Evolutionary conservation across 1,140 invertebrate genomes (phyloP).

Genomic region (Tetraneura akinire): DNA sequence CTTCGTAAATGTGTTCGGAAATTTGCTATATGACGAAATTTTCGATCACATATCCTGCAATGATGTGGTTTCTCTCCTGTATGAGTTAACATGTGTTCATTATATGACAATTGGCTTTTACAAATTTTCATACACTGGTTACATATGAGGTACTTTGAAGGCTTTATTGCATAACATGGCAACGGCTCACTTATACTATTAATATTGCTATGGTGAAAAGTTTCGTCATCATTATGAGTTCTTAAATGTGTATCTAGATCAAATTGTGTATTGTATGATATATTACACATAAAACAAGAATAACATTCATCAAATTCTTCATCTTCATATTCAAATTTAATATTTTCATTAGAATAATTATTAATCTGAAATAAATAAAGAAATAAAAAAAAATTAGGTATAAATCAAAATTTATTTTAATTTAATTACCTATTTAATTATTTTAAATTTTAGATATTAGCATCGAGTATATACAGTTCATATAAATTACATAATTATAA

Average conservation of each 20-base stretch:
- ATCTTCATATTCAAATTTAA: slow-evolving; percentile 16
- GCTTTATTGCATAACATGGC: slow-evolving; percentile 17
- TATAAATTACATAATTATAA: too few relatives aligned
- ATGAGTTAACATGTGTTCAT: slow-evolving; percentile 64
- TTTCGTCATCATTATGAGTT: slow-evolving; percentile 43
- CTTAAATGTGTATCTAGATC: slow-evolving; percentile 27
- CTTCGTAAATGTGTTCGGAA: slow-evolving; percentile 52
- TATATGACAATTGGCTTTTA: slow-evolving; percentile 54
- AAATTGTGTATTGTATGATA: slow-evolving; percentile 35
- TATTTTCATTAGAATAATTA: not conserved
- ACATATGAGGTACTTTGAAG: slow-evolving; percentile 40
- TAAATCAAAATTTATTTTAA: too few relatives aligned
- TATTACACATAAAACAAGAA: slow-evolving; percentile 50
- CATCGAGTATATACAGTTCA: too few relatives aligned
- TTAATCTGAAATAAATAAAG: not conserved
- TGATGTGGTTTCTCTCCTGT: slow-evolving; percentile 66
- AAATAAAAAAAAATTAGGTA: not conserved
- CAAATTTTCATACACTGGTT: slow-evolving; percentile 35
- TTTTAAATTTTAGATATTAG: too few relatives aligned
- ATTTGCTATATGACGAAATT: slow-evolving; percentile 54
- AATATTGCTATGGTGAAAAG: slow-evolving; percentile 48
- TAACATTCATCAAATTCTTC: slow-evolving; percentile 48
- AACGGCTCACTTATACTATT: slow-evolving; percentile 44
- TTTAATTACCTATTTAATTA: too few relatives aligned
- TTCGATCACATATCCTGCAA: slow-evolving; percentile 64